Evolutionary conservation across 2,888 invertebrate species (phyloP), one percentile per base, ranked within the genome.

Genomic region (Rhabditoides inermis): DNA sequence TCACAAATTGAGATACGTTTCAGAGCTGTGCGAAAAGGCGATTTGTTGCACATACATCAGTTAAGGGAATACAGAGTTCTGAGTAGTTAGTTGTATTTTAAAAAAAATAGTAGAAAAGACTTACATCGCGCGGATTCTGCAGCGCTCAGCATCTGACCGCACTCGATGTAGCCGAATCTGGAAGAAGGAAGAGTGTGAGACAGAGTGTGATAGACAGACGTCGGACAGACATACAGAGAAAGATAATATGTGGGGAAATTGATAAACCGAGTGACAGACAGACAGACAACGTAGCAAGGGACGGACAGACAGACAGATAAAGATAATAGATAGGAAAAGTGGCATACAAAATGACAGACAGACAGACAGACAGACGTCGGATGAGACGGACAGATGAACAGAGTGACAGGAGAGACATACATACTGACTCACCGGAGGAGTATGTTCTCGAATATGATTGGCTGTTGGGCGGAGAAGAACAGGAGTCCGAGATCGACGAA

Each of bases 401-500:
- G 32, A 32, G 10, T 32, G 10, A 32, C 10, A 12, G 15, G 32
- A 7, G 15, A 32, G 10, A 12, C 32, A 32, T 32, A 32, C 10
- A 32, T 39, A 7, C 15, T 20, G 20, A 18, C 40, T 39, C 20
- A 39, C 30, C 67, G 56, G 25, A 68, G 61, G 12, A 68, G 56
- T 25, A 73, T 59, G 42, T 73, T 73, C 47, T 73, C 71, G 58
- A 73, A 73, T 27, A 73, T 60, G 51, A 73, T 65, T 26, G 73
- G 73, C 46, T 73, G 73, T 53, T 73, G 73, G 26, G 72, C 73
- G 6, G 73, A 67, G 56, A 71, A 73, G 54, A 73, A 70, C 44
- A 73, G 59, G 40, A 73, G 56, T 12, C 71, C 69, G 12, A 74
- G 53, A 49, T 73, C 73, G 41, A 73, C 73, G 35, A 73, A 53